Base-by-base conservation (phyloP, 2,797 vertebrate species). In the Sebastes melanostomus region DNA sequence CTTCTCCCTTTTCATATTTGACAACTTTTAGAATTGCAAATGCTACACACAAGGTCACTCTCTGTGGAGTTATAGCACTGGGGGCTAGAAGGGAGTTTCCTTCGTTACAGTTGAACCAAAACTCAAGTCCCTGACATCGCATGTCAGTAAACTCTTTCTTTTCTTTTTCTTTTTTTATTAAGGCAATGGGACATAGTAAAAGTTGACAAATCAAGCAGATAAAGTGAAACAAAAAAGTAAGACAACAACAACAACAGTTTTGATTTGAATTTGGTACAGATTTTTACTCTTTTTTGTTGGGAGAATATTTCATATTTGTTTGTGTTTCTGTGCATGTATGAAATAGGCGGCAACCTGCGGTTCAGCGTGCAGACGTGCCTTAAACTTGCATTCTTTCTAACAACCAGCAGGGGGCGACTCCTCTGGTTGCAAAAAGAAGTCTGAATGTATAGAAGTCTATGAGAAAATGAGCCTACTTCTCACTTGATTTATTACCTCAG, bases 11-110 rank as follows among this genome's bases (percentile, higher is more conserved):
- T 70, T 73, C 20, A 27, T 71, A 70, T 70, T 66, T 79, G 46
- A 75, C 72, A 88, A 78, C 25, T 66, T 85, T 81, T 36, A 32
- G 22, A 83, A 71, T 82, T 76, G 54, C 55, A 84, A 79, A 81
- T 82, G 46, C 3, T 30, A 14, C 30, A 29, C 8, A 22, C 58
- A 75, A 55, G 46, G 52, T 56, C 58, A 56, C 55, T 55, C 38
- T 68, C 29, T 73, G 54, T 38, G 25, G 32, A 11, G 27, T 71
- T 20, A 13, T 1, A 52, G 66, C 46, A 78, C 11, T 3, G 38
- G 29, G 30, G 34, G 18, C 11, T 52, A 24, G 10, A 61, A 29
- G 18, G 14, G 8, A 62, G 16, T 58, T 42, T 63, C 16, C 25
- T 66, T 74, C 74, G 32, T 55, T 27, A 29, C n/a, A 46, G 52